Evolutionary conservation across 2,113 vertebrate species (phyloP).

Genomic region (Percopsis transmontana): DNA sequence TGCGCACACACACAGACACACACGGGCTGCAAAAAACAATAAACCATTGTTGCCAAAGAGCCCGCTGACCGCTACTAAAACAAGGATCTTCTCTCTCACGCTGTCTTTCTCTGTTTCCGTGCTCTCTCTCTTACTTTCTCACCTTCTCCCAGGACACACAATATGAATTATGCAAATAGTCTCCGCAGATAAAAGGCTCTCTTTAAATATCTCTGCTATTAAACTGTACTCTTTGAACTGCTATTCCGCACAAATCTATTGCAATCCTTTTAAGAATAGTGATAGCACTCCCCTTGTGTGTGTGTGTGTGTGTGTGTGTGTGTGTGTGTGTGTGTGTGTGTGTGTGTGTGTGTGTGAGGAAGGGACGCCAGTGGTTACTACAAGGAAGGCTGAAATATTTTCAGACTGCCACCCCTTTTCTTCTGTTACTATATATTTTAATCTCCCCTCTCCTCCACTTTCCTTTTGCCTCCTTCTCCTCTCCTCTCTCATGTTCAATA

Average conservation of each 20-base stretch:
- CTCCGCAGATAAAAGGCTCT: conserved; percentile 70
- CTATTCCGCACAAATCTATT: conserved; percentile 69
- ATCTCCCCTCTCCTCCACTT: not conserved
- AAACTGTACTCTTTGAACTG: conserved; percentile 74
- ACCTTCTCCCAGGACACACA: conserved; percentile 48
- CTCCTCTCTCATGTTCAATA: conserved; percentile 33
- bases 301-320: conserved; percentile 14
- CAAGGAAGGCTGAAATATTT: conserved; percentile 1
- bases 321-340: conserved; percentile 8
- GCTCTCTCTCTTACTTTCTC: conserved; percentile 40
- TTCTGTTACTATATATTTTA: not conserved
- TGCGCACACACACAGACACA: conserved; percentile 25
- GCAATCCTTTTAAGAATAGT: conserved; percentile 67
- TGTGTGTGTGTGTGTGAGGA: not conserved
- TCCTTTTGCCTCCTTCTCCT: conserved; percentile 25
- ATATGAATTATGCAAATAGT: conserved; percentile 78
- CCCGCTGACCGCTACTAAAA: conserved; percentile 32
- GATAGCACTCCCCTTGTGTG: conserved; percentile 53
- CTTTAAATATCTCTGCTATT: conserved; percentile 73
- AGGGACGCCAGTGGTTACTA: not conserved
- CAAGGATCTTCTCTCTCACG: conserved; percentile 39
- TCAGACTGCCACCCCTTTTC: not conserved
- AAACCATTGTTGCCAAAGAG: conserved; percentile 30
- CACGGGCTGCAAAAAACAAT: not conserved
- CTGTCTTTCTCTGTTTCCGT: conserved; percentile 25